These are phyloP conservation scores for Trichogramma dendrolimi DNA, from an alignment of 2,888 invertebrate species.

Conservation along the genomic window DNA sequence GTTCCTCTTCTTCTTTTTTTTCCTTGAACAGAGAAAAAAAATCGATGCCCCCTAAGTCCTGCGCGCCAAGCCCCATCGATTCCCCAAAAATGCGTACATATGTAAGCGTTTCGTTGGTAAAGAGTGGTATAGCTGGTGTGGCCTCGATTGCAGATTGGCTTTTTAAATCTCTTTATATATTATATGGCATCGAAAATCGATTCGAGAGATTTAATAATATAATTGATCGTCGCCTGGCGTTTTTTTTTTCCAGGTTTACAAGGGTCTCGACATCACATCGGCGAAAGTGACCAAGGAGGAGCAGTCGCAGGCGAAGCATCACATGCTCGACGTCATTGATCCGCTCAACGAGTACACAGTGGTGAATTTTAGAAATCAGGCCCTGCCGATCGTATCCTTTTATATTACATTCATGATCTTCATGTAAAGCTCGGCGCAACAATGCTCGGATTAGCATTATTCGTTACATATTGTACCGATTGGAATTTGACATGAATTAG, in stretches of 20 bases:
- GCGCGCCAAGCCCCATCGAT: too few species aligned
- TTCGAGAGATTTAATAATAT: background rate
- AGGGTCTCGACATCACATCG: slow-evolving; percentile 85
- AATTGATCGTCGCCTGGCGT: background rate
- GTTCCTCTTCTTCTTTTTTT: too few species aligned
- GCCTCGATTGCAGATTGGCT: too few species aligned
- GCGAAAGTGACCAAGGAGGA: slow-evolving; percentile 88
- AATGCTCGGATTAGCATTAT: background rate
- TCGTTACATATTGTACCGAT: background rate
- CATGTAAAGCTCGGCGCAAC: background rate
- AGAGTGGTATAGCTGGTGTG: background rate
- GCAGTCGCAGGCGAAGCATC: slow-evolving; percentile 71
- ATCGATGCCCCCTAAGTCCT: too few species aligned
- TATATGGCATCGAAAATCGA: background rate
- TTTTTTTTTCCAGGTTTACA: slow-evolving; percentile 73
- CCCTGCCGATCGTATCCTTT: slow-evolving; percentile 81
- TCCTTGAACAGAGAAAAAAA: too few species aligned
- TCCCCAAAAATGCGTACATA: too few species aligned
- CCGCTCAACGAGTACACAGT: slow-evolving; percentile 79
- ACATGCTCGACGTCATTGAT: slow-evolving; percentile 81
- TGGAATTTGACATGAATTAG: slow-evolving; percentile 13
- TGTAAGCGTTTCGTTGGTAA: too few species aligned
- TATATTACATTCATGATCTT: slow-evolving; percentile 9
- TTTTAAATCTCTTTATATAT: too few species aligned
- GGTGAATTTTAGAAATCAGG: slow-evolving; percentile 75